Base-by-base conservation (phyloP, 2,888 invertebrate genomes). In the Odiellus spinosus region DNA sequence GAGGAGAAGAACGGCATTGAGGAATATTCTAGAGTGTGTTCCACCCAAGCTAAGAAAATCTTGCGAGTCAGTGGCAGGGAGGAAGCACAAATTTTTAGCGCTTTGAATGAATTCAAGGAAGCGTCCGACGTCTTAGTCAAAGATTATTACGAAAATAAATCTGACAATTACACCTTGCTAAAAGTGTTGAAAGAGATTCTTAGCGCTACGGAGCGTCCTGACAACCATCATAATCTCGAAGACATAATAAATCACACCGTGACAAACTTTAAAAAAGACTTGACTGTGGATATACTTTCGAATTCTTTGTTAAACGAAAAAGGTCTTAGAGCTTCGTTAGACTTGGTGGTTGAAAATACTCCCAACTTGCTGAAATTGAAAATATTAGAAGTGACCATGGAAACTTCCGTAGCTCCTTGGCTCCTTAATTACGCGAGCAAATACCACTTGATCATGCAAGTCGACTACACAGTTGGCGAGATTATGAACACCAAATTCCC, bases 281-380 rank as follows among this genome's bases (percentile, higher is more conserved):
- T 57, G 11, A 55, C 40, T 32, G 47, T 50, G 8, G 62, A 62
- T 47, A 46, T 52, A 14, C 45, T 62, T 10, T 50, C 57, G 1
- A 52, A 49, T 5, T 54, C 58, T 17, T 44, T 58, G 19, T 19
- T 53, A 3, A 40, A 45, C 10, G 57, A 58, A 44, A 34, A 54
- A 6, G 50, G 58, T n/a, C 52, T 69, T 15, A 62, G 66, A 48
- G 59, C 64, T 3, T 60, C 61, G 48, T 62, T 85, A 45, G 86
- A 88, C 63, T 66, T 82, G 10, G 77, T 80, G 18, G 65, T 80
- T 33, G 90, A 91, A 70, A 91, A 90, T 64, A 73, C 75, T 15
- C 69, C 71, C 34, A 73, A 77, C 11, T 64, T 77, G 10, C 64
- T 26, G 3, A 82, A 80, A 60, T 65, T 90, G 15, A 83, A 82